Base-by-base conservation (phyloP, 2,797 vertebrate genomes). In the Gallinago stenura region DNA sequence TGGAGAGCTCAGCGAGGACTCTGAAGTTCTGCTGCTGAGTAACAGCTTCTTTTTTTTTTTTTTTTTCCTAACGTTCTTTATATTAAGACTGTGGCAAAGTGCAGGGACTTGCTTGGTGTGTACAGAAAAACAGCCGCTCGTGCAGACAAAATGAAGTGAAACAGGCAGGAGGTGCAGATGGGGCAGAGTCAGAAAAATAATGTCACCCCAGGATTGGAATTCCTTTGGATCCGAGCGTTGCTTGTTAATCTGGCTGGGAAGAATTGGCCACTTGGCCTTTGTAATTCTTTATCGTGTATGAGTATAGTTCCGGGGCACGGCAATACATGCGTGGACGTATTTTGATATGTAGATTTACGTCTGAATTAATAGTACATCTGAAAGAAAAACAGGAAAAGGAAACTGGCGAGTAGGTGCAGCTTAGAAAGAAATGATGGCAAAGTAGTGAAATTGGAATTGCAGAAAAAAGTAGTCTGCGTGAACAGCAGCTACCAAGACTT, bases 81-180 rank as follows among this genome's bases (percentile, higher is more conserved):
- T 82, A 26, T 8, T 48, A 35, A 66, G 22, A 14, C 33, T 66
- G 0, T 9, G 35, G 43, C 24, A 31, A 80, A 69, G 43, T 48
- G 26, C 25, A 35, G 26, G 35, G 20, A 14, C 33, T 60, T 72
- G 22, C 5, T 12, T 57, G 51, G 25, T 41, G 15, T 22, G 35
- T 64, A 7, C 7, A 53, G 48, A 39, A 68, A 43, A 87, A 18
- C 8, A 76, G 57, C 39, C 8, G 1, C 30, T n/a, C 46, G 37
- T 83, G 56, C 15, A 53, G 66, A 30, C 14, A 3, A 50, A 19
- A 18, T 0, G 5, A 57, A 21, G 18, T 0, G 0, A 24, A 60
- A 62, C 26, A 64, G 39, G 12, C 57, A 75, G 68, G 53, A 68
- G 43, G 3, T 77, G 46, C 43, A 18, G 37, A 18, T 19, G 39